Evolutionary conservation across 2,113 vertebrate species (phyloP).

Genomic region (Galemys pyrenaicus): DNA sequence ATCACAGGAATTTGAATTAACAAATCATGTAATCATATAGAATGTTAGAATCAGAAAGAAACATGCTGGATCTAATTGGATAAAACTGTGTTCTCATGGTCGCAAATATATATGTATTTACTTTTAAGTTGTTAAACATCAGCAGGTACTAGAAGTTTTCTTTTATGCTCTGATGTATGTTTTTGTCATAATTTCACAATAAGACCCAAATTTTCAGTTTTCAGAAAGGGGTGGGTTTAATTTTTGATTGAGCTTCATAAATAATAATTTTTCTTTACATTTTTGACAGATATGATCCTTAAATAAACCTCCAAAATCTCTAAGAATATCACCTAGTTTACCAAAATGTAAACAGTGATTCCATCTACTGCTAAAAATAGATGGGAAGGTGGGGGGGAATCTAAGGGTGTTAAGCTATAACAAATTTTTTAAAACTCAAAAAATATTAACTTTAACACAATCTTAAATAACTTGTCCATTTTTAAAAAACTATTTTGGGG

Average conservation of each 20-base stretch:
- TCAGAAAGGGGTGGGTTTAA: neutral
- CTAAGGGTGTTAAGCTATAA: neutral
- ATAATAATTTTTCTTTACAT: conserved; percentile 27
- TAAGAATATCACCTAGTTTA: neutral
- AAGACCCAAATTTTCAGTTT: neutral
- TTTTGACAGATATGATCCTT: neutral
- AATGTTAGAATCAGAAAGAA: neutral
- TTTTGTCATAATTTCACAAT: neutral
- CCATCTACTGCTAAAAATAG: neutral
- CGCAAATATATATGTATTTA: neutral
- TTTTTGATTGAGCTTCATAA: neutral
- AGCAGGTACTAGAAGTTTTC: neutral
- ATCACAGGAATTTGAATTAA: neutral
- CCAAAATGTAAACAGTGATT: conserved; percentile 33
- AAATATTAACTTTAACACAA: neutral
- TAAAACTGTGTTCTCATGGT: neutral
- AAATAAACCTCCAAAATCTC: conserved; percentile 14
- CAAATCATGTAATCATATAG: neutral
- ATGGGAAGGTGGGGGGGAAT: neutral
- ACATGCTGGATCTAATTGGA: neutral
- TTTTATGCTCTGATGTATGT: neutral
- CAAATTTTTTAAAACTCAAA: neutral
- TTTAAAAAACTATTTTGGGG: neutral
- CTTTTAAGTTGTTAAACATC: neutral
- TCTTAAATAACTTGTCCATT: neutral